Evolutionary conservation across 1,140 invertebrate genomes (phyloP), one percentile per base, ranked within the genome.

Genomic region (Brachionus plicatilis): DNA sequence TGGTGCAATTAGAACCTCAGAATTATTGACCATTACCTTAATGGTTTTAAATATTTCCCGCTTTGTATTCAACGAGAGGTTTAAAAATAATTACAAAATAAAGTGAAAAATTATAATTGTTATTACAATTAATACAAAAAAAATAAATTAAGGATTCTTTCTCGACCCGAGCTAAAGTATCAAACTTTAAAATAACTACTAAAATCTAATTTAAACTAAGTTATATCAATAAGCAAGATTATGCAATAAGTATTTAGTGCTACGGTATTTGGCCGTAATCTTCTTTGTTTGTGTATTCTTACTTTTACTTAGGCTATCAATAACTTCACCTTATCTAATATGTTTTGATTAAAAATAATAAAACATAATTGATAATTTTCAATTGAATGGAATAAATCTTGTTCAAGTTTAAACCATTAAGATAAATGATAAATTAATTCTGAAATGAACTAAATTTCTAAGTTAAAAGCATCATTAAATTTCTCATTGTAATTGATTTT

Each of bases 181-280:
- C 27, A 68, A 68, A 68, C 37, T 72, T 41, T 17, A 43, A 72
- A 45, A 72, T 41, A 45, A 72, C 14, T 8, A 43, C 68, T 17
- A 72, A 72, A 72, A 72, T 72, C 68, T 72, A 72, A 72, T 72
- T 72, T 72, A 72, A 72, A 45, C 68, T 72, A 43, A 72, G 68
- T 17, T 72, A 72, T 72, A 72, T 72, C 68, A 72, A 72, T 72
- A 72, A 20, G 37, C n/a, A 43, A 9, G 68, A 72, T 72, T 72
- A 72, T 72, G 68, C 68, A 72, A 72, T 72, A 72, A 72, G 37
- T 37, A 41, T 72, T n/a, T 72, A 17, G 29, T 70, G 53, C 17
- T 72, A 24, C 68, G 68, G 43, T 20, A 72, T 72, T 72, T 20
- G 33, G n/a, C 68, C 68, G 14, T 20, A 41, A 43, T 41, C 68